Conservation (phyloP, 1,140 invertebrate genomes). For the Zaprionus kolodkinae region DNA sequence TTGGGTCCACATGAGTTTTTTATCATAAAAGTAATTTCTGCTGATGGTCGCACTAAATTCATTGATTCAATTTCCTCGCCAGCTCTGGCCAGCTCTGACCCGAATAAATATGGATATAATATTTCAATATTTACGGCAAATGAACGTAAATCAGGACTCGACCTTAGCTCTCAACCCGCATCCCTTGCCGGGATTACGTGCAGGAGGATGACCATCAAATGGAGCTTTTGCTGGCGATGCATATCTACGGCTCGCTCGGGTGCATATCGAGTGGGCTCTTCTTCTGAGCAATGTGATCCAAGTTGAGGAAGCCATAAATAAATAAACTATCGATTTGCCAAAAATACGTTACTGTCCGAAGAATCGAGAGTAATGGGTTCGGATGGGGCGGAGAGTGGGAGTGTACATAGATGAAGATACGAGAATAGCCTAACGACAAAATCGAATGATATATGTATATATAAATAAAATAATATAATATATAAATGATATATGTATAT, state of each 20-base stretch:
- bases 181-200: not conserved
- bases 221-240: not conserved
- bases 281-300: not conserved
- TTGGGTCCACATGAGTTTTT: constrained; percentile 63
- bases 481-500: too few relatives aligned
- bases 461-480: too few relatives aligned
- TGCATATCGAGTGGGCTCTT: not conserved
- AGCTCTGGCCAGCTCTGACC: constrained; percentile 37
- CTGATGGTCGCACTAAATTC: constrained; percentile 79
- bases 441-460: too few relatives aligned
- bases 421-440: too few relatives aligned
- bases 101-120: constrained; percentile 79
- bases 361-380: not conserved
- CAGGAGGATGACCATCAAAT: not conserved
- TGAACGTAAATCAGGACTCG: constrained; percentile 63
- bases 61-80: constrained; percentile 78
- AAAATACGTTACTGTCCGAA: not conserved
- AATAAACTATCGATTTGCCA: constrained; percentile 4
- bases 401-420: too few relatives aligned
- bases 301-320: constrained; percentile 10
- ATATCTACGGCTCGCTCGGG: not conserved
- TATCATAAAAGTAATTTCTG: constrained; percentile 80
- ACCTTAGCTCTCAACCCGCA: constrained; percentile 22
- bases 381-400: too few relatives aligned
- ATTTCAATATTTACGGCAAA: constrained; percentile 77